These are phyloP conservation scores for Pelvicachromis taeniatus DNA, from an alignment of 2,113 vertebrate genomes.

Conservation along the genomic window DNA sequence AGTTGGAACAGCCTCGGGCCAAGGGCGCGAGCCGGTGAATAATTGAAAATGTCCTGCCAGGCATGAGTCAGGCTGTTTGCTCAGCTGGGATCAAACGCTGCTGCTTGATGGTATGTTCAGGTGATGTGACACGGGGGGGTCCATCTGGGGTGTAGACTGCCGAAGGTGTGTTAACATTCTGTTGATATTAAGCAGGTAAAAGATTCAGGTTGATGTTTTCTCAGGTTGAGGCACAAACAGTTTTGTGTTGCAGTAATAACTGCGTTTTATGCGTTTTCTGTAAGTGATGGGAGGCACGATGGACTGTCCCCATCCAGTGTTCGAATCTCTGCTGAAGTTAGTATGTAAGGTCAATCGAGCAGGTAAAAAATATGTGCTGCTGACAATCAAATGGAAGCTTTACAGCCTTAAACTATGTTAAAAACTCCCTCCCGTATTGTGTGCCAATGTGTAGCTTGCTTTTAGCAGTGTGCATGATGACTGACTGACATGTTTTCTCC, in stretches of 20 bases:
- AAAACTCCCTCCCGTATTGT: not conserved
- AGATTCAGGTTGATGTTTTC: not conserved
- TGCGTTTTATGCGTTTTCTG: not conserved
- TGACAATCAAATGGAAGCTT: not conserved
- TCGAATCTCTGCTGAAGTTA: not conserved
- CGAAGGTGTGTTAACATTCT: not conserved
- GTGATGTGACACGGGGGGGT: not conserved
- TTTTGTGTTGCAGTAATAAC: not conserved
- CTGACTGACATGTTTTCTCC: not conserved
- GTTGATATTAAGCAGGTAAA: not conserved
- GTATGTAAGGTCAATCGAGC: not conserved
- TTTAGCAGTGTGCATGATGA: not conserved
- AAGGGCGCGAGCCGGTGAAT: slow-evolving; percentile 26
- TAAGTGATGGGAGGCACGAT: not conserved
- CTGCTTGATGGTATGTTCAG: not conserved
- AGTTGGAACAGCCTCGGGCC: slow-evolving; percentile 29
- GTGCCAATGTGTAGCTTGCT: not conserved
- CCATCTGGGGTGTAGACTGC: not conserved
- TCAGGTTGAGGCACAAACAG: not conserved
- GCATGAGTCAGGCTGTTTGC: not conserved
- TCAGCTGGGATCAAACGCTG: slow-evolving; percentile 23
- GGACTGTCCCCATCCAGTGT: not conserved
- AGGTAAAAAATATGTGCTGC: not conserved
- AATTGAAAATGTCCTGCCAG: slow-evolving; percentile 33
- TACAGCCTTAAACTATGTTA: not conserved